Conservation (phyloP, 2,888 invertebrate genomes). For the Himalopsyche kuldschensis region DNA sequence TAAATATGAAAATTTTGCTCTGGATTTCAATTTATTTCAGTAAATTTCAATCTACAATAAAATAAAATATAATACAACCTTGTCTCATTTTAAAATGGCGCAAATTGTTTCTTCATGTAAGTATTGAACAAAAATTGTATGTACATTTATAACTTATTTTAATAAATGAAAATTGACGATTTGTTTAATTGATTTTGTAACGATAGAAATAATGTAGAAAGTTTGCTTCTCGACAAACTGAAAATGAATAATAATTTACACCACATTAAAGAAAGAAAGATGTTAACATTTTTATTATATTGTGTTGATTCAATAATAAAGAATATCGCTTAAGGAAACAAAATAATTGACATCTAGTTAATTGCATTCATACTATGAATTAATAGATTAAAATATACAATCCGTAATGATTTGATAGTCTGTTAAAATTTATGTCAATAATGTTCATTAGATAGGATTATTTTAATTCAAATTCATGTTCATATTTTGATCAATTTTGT, state of each 20-base stretch:
- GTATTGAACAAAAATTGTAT: not conserved
- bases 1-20: conserved; percentile 25
- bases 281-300: not conserved
- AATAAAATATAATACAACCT: conserved; percentile 38
- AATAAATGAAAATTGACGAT: conserved; percentile 1
- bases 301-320: not conserved
- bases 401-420: not conserved
- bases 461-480: too few species aligned
- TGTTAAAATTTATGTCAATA: too few species aligned
- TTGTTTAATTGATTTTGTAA: not conserved
- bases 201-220: not conserved
- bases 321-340: not conserved
- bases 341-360: conserved; percentile 21
- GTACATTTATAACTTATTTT: not conserved
- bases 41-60: conserved; percentile 40
- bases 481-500: too few species aligned
- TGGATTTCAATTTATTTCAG: conserved; percentile 39
- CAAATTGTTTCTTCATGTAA: conserved; percentile 13
- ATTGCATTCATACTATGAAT: not conserved
- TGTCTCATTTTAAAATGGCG: conserved; percentile 30
- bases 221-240: conserved; percentile 36
- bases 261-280: not conserved
- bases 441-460: too few species aligned
- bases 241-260: conserved; percentile 8
- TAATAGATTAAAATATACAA: not conserved